Evolutionary conservation across 2,888 invertebrate genomes (phyloP), one percentile per base, ranked within the genome.

Genomic region (Volucella inanis): DNA sequence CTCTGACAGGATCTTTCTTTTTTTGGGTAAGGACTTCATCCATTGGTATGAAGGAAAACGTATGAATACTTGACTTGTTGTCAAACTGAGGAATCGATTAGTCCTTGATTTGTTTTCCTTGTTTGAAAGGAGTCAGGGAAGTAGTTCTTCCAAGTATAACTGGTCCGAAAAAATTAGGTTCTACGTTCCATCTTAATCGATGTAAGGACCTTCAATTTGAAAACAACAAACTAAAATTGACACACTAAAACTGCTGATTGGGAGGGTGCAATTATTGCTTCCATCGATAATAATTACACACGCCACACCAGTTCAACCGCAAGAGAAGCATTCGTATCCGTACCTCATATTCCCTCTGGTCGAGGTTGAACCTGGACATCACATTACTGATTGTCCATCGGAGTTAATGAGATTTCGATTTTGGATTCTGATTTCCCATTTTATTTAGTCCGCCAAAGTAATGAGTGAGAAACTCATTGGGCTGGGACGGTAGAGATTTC

Each of bases 321-420:
- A 43, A n/a, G 57, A 41, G 22, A 31, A 38, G 31, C n/a, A n/a
- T 55, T 12, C n/a, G 41, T 15, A 31, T 57, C 31, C 49, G 12
- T 41, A 8, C 12, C 8, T 12, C n/a, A 38, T 2, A 3, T 6
- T 14, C n/a, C 18, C 41, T 14, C 18, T 1, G 31, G 45, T n/a
- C n/a, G 54, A 3, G 50, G 59, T 43, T 41, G 43, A 18, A 39
- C 15, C 54, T 11, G 43, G 8, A 31, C 31, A 45, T 31, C 67
- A 43, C 41, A 52, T 39, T 54, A 59, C 39, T 43, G 75, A 75
- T 45, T 59, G 67, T 38, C 49, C 38, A 67, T 59, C 12, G 52
- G 49, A 59, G 31, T 45, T 75, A 75, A 75, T 75, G 75, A 75
- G 75, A 57, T 57, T 75, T 65, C 49, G 55, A 75, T 65, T 65